Evolutionary conservation across 30 jellyfish, hydroid and myxozoan genomes (phyloP).

Genomic region (Aurelia sp.): DNA sequence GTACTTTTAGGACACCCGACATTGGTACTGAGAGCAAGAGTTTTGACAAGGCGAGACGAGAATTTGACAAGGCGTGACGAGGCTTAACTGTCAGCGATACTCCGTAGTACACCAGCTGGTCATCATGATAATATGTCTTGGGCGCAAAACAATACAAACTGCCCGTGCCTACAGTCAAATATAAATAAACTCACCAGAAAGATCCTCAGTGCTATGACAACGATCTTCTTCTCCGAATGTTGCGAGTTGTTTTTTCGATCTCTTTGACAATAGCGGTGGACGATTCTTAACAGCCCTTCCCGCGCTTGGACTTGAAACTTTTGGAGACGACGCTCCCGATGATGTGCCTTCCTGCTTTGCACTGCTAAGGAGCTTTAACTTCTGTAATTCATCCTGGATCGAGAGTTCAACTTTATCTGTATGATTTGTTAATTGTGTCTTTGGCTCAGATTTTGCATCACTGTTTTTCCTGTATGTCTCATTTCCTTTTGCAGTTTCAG

Average conservation of each 20-base stretch:
- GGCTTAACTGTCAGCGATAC: too few relatives aligned
- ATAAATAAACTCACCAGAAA: conserved; percentile 10
- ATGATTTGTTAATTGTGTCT: too few relatives aligned
- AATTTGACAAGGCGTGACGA: too few relatives aligned
- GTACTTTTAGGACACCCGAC: too few relatives aligned
- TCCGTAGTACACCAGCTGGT: too few relatives aligned
- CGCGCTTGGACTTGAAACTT: not conserved
- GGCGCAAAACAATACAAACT: not conserved
- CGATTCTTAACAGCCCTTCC: conserved; percentile 27
- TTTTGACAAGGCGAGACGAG: too few relatives aligned
- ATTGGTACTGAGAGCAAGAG: too few relatives aligned
- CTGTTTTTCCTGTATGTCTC: too few relatives aligned
- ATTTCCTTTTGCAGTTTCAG: too few relatives aligned
- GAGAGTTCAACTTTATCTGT: conserved; percentile 28
- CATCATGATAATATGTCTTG: too few relatives aligned
- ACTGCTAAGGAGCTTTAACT: conserved; percentile 27
- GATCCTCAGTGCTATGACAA: conserved; percentile 48
- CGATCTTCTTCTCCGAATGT: conserved; percentile 58
- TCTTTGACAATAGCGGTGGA: conserved; percentile 82
- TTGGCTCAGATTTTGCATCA: too few relatives aligned
- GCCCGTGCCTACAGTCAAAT: not conserved
- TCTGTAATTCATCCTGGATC: conserved; percentile 32
- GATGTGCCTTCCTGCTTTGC: not conserved
- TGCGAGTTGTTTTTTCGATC: conserved; percentile 85
- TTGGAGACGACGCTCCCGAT: too few relatives aligned